A percentile compares a stretch with the other conserved stretches of the same genome.
Conservation (phyloP, 2,888 invertebrate species). For the Rutpela maculata region DNA sequence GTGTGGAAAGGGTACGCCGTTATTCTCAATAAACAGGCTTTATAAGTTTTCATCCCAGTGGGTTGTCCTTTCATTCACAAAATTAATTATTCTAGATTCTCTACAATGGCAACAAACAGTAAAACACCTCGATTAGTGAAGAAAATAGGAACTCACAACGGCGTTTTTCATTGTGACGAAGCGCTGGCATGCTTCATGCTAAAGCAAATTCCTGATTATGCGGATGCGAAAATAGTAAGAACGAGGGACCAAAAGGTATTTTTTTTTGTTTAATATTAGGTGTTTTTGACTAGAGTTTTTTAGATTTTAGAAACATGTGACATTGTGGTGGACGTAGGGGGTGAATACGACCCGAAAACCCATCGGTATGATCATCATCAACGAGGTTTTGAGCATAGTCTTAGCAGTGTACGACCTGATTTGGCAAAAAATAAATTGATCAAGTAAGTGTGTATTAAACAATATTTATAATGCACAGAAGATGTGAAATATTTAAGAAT, state of each 20-base stretch:
- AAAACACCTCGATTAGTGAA: constrained; percentile 67
- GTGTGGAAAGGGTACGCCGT: constrained; percentile 57
- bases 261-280: constrained; percentile 31
- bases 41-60: no score
- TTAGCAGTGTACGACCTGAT: constrained; percentile 80
- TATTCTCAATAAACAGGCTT: not conserved
- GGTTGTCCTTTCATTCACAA: not conserved
- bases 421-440: constrained; percentile 78
- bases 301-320: constrained; percentile 86
- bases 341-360: constrained; percentile 84
- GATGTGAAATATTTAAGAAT: no score
- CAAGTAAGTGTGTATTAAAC: constrained; percentile 74
- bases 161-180: constrained; percentile 95
- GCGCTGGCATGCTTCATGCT: constrained; percentile 96
- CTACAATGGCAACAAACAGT: constrained; percentile 68
- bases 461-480: no score
- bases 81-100: constrained; percentile 64
- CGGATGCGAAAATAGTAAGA: constrained; percentile 87
- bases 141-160: constrained; percentile 86
- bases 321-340: constrained; percentile 97
- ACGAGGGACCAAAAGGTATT: constrained; percentile 77
- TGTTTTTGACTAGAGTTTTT: constrained; percentile 36
- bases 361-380: constrained; percentile 97
- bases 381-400: constrained; percentile 81
- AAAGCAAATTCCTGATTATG: constrained; percentile 85